A percentile compares a stretch with the other conserved stretches of the same genome.
Evolutionary conservation across 2,797 vertebrate genomes (phyloP).

Genomic region (Crypturellus tataupa): DNA sequence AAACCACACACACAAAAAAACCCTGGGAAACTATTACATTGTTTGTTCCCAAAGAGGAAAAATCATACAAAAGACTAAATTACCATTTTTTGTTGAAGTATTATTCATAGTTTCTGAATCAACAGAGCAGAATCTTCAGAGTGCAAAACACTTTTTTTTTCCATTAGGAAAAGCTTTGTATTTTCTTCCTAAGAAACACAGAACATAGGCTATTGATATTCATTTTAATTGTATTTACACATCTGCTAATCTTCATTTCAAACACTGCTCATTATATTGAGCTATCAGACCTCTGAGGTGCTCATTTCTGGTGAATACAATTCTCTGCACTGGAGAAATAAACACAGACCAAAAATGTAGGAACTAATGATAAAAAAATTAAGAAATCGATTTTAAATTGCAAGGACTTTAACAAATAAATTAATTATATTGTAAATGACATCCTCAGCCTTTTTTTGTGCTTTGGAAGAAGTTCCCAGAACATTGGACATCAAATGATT

Average conservation of each 20-base stretch:
- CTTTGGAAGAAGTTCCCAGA: background rate
- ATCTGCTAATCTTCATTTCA: background rate
- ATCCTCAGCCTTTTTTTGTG: background rate
- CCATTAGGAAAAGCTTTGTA: background rate
- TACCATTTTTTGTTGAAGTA: fast-evolving
- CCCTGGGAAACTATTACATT: background rate
- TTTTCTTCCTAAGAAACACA: background rate
- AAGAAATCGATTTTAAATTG: background rate
- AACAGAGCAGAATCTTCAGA: background rate
- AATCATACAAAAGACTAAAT: background rate
- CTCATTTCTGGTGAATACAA: background rate
- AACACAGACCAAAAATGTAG: background rate
- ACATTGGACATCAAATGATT: background rate
- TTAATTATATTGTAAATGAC: background rate
- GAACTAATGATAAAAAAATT: background rate
- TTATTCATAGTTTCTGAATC: background rate
- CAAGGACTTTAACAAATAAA: background rate
- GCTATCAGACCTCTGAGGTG: background rate
- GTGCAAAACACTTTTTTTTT: background rate
- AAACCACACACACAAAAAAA: no score
- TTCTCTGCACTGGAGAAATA: background rate
- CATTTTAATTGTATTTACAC: background rate
- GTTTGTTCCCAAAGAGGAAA: background rate
- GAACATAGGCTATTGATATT: background rate
- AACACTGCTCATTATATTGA: background rate